Base-by-base conservation (phyloP, 2,113 vertebrate genomes). In the Prionailurus viverrinus region DNA sequence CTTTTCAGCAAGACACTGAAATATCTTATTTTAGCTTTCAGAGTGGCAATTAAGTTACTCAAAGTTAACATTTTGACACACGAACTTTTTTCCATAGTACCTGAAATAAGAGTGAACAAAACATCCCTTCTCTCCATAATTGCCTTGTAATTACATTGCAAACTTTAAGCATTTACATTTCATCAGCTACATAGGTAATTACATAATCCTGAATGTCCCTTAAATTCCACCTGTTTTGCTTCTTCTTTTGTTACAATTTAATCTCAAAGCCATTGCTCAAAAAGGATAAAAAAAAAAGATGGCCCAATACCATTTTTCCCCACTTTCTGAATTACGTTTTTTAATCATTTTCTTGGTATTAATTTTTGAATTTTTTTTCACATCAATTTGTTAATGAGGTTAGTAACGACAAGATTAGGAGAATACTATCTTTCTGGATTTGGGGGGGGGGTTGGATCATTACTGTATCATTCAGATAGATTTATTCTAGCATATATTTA, bases 111-210 rank as follows among this genome's bases (percentile, higher is more conserved):
- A 96, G 19, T 65, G 2, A 96, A 97, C 78, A 73, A 79, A 98
- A 93, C 74, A 79, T 11, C 9, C 4, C 84, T 96, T 98, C 93
- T 93, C 48, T 92, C 51, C 65, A 48, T 96, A 76, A 98, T 96
- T 97, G 82, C 84, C 96, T 97, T 94, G 55, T 89, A 98, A 96
- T 93, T 65, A 1, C 93, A 98, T 94, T 29, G 65, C 97, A 96
- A 96, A 78, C 55, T 94, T 89, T 9, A 94, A 96, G 23, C 53
- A 68, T 71, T 97, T 97, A 51, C 5, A 90, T 96, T 97, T 97
- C 88, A 93, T 61, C 79, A 94, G 33, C 92, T 81, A 41, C 5
- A 95, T 73, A 96, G 88, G 71, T 98, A 97, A 97, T 93, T 98
- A 69, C 71, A 97, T n/a, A 82, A 92, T 92, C 71, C 29, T 73